Evolutionary conservation across 2,113 vertebrate species (phyloP).

Genomic region (Leiothrix lutea): DNA sequence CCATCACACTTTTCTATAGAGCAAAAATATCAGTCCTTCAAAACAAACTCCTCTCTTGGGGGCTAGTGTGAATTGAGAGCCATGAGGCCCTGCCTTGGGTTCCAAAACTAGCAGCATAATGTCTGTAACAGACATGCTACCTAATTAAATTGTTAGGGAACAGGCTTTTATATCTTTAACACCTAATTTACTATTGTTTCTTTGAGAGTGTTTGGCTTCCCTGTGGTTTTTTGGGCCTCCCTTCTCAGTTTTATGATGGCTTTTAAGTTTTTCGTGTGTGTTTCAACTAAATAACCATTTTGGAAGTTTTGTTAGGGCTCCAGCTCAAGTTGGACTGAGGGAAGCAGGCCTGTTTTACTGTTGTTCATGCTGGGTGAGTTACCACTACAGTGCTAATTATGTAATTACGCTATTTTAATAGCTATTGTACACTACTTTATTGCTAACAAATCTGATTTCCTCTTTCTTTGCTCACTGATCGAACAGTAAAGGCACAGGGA

Average conservation of each 20-base stretch:
- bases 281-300: conserved; percentile 61
- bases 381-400: conserved; percentile 60
- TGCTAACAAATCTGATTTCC: conserved; percentile 61
- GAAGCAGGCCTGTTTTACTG: conserved; percentile 56
- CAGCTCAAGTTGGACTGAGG: neutral
- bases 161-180: conserved; percentile 77
- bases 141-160: conserved; percentile 75
- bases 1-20: conserved; percentile 54
- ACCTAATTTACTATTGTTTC: conserved; percentile 80
- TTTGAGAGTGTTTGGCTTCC: conserved; percentile 74
- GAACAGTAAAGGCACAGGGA: neutral
- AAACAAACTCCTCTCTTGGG: conserved; percentile 62
- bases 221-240: conserved; percentile 71
- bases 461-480: neutral
- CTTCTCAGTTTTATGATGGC: conserved; percentile 66
- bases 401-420: conserved; percentile 65
- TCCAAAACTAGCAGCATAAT: conserved; percentile 68
- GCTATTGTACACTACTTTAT: conserved; percentile 55
- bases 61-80: conserved; percentile 49
- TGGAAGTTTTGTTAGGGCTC: conserved; percentile 61
- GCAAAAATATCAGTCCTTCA: conserved; percentile 60
- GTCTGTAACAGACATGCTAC: conserved; percentile 74
- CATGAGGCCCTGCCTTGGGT: conserved; percentile 70
- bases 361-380: conserved; percentile 48
- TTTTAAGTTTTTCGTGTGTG: conserved; percentile 62